phyloP scores from a whole-genome alignment of 2,888 invertebrate species.

The Coelopa pilipes region DNA sequence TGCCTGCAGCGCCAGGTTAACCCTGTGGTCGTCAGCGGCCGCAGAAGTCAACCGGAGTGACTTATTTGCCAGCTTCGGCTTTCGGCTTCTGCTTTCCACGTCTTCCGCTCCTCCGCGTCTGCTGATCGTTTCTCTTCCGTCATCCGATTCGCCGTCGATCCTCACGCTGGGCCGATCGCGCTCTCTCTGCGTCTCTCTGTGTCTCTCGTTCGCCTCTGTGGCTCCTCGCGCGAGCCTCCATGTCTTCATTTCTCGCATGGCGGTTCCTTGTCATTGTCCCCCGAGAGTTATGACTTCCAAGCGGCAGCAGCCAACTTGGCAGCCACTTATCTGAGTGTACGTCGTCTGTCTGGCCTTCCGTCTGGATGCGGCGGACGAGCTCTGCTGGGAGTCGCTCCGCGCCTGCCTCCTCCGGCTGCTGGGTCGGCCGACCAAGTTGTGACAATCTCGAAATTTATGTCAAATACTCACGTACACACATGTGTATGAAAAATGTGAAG shows the following conservation, averaged over 20 bases:
- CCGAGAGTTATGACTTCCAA: slow-evolving; percentile 20
- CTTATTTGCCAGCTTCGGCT: no score
- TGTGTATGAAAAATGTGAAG: no score
- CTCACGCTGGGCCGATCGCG: not conserved
- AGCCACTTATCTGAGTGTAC: not conserved
- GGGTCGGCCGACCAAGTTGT: not conserved
- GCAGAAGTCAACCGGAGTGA: no score
- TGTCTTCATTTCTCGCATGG: not conserved
- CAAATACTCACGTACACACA: not conserved
- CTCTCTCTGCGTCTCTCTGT: no score
- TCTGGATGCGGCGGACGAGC: no score
- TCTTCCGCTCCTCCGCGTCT: not conserved
- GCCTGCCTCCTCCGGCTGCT: no score
- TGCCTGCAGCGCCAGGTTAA: no score
- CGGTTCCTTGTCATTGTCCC: not conserved
- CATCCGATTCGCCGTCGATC: not conserved
- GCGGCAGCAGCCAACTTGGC: not conserved
- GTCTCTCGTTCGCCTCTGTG: not conserved
- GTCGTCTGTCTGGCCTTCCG: no score
- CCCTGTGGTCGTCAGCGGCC: no score
- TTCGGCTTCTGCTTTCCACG: no score
- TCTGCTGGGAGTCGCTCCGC: not conserved
- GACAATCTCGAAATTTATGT: slow-evolving; percentile 24
- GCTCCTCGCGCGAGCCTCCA: not conserved
- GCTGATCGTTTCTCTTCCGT: not conserved